Base-by-base conservation (phyloP, 1,140 invertebrate species). In the Augochlora pura region DNA sequence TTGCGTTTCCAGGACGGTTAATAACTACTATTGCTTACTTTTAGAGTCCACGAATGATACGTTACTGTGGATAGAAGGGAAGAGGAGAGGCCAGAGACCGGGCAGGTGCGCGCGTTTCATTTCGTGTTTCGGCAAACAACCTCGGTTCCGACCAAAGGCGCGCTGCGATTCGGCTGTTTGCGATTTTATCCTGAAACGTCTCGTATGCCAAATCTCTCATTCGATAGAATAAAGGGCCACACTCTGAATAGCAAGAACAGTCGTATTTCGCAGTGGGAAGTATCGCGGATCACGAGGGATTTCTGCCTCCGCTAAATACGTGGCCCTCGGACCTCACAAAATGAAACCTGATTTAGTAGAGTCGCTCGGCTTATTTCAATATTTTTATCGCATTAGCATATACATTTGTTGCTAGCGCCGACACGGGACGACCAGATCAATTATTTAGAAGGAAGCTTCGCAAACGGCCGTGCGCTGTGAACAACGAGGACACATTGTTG, bases 71-170 rank as follows among this genome's bases (percentile, higher is more conserved):
- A 60, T 65, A 72, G 69, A 72, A 42, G 46, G 73, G 68, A 66
- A 73, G 85, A 86, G 62, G 64, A 82, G 88, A 73, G 69, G 27
- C 77, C 79, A 76, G 83, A 86, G 86, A 86, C 86, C 80, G 80
- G 85, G 89, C 90, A 91, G 90, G 90, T 91, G 90, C 88, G 90
- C 83, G 80, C 88, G 87, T 90, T 90, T 89, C 86, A 89, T 91
- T 91, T 89, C 86, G 87, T 89, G 88, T 90, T 86, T 76, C 82
- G 83, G 73, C 84, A 78, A 84, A 87, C 87, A 78, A 74, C 63
- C 67, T 75, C 75, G 46, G 73, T 77, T 85, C 77, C 60, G 70
- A 77, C 68, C 69, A 81, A 84, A 85, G 39, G 32, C 65, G 62
- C 46, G 60, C 7, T 42, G 67, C 27, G 68, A 49, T 73, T 77